Base-by-base conservation (phyloP, 2,888 invertebrate genomes). In the Pseudanteris insignis region DNA sequence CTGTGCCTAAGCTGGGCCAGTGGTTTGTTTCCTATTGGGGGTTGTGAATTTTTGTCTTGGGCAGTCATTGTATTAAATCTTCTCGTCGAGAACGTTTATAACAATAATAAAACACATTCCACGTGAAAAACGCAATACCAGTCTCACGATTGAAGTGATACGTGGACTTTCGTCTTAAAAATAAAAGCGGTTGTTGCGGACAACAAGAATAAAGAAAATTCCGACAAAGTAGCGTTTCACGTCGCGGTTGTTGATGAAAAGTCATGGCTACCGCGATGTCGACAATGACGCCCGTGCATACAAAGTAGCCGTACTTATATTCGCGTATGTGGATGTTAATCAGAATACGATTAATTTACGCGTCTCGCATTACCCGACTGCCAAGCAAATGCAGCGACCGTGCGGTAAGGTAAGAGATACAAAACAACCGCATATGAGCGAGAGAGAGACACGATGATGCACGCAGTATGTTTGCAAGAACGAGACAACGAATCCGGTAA, bases 301-400 rank as follows among this genome's bases (percentile, higher is more conserved):
- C 43, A 54, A 44, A 47, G 29, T 57, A 54, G 25, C 32, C 25
- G 38, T 44, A 38, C 34, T 64, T 57, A 55, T 51, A 53, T 44
- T 53, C 37, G 43, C 53, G 46, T n/a, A 41, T 44, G 55, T 51
- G 69, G 70, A 73, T 73, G 74, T 77, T 77, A 76, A 76, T 77
- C 77, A 77, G 74, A 72, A 73, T 73, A 69, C 71, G 71, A 77
- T 77, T 77, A 76, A 76, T 74, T 72, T 73, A 70, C 66, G 71
- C 65, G 65, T 57, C 65, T 70, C 70, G 70, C 68, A 73, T 74
- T 74, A 75, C 70, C 64, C 69, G 67, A 53, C 68, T 67, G 68
- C 66, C 66, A 60, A 64, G 68, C 72, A 72, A 69, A 73, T 75
- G 71, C 68, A 69, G 67, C 66, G n/a, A n/a, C n/a, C n/a, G n/a